Evolutionary conservation across 2,888 invertebrate species (phyloP), one percentile per base, ranked within the genome.

Genomic region (Xanthostigma xanthostigma): DNA sequence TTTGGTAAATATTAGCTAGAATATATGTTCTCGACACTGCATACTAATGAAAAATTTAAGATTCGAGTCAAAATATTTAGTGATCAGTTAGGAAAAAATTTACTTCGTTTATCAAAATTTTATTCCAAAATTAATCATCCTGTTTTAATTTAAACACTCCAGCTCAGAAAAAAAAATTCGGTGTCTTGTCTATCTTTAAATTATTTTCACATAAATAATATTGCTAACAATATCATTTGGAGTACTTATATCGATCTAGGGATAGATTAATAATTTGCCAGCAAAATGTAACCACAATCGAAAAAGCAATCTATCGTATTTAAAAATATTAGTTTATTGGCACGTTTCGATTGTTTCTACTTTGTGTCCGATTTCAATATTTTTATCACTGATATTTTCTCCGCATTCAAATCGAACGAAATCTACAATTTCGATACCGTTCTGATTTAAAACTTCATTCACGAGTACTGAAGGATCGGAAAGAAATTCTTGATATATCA

Each of bases 361-460:
- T 6, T 71, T 69, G 56, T 74, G 69, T 52, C 69, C 71, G 53
- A 69, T 71, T 50, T 70, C 67, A 56, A 69, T 68, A 11, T 64
- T 55, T 27, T 27, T 27, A 14, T 59, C 58, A 13, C 50, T 51
- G 27, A 56, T 37, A 51, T 57, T 60, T 66, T 90, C 92, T 2
- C 95, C 94, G 64, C 91, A 89, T 62, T 91, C 89, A 66, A 84
- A 91, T 52, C 95, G 75, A 51, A 82, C 76, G 65, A 89, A 95
- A 65, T 92, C 89, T 9, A 88, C 59, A 14, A 94, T 69, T 62
- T 78, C 72, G 0, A 79, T 64, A 51, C 76, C 69, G 56, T 83
- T 71, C 53, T 80, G 76, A 45, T 80, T 67, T 48, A 89, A 64
- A 10, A 90, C 69, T 54, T 86, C 80, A 38, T 79, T 78, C 0